Conservation (phyloP, 2,888 invertebrate genomes). For the Athetis lepigone region DNA sequence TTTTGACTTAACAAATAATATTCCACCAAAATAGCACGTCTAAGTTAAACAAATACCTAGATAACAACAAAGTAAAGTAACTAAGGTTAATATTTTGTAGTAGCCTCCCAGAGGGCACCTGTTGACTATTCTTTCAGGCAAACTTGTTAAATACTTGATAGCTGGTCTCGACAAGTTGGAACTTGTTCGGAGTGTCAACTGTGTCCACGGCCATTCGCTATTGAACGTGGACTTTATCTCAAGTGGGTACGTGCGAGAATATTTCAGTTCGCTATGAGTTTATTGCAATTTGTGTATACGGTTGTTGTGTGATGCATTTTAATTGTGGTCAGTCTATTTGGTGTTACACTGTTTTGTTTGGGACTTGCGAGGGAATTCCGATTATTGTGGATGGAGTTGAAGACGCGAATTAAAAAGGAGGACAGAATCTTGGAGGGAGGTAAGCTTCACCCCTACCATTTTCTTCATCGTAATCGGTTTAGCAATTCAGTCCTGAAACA, state of each 20-base stretch:
- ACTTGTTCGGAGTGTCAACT: constrained; percentile 60
- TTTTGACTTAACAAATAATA: no score
- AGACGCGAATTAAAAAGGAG: no score
- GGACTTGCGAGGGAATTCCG: no score
- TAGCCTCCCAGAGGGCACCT: constrained; percentile 67
- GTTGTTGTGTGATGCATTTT: constrained; percentile 31
- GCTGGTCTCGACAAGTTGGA: constrained; percentile 61
- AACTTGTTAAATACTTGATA: constrained; percentile 74
- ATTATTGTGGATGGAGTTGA: no score
- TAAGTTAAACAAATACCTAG: constrained; percentile 16
- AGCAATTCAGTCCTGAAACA: no score
- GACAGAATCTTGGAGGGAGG: no score
- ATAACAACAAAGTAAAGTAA: constrained; percentile 52
- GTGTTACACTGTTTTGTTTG: neutral
- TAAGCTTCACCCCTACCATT: no score
- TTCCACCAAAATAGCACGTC: no score
- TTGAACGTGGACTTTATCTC: constrained; percentile 51
- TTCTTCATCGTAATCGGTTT: no score
- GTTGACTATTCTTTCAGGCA: constrained; percentile 71
- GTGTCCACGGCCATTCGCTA: constrained; percentile 53
- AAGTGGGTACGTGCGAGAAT: constrained; percentile 58
- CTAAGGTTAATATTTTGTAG: constrained; percentile 68
- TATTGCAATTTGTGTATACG: constrained; percentile 47
- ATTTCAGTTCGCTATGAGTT: constrained; percentile 39
- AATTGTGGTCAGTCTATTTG: constrained; percentile 7